Evolutionary conservation across 2,888 invertebrate genomes (phyloP).

Genomic region (Geotrupes spiniger): DNA sequence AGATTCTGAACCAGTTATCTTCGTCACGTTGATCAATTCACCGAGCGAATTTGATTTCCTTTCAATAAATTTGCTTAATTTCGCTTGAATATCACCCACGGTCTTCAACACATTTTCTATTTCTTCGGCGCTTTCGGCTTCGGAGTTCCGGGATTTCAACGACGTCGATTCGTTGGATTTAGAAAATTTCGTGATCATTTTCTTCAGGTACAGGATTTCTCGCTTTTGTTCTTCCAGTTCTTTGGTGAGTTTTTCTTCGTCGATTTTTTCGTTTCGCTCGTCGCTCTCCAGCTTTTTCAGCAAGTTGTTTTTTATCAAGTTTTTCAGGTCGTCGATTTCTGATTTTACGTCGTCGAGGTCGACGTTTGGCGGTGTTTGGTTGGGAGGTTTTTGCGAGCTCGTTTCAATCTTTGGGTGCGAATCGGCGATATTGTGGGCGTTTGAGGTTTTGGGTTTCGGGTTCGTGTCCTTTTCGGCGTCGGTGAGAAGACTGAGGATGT

Average conservation of each 20-base stretch:
- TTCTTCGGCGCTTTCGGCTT: background rate
- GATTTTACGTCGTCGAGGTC: background rate
- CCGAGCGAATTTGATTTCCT: too few relatives aligned
- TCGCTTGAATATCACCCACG: background rate
- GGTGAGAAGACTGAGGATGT: constrained; percentile 34
- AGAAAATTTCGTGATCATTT: constrained; percentile 14
- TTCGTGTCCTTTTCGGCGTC: constrained; percentile 10
- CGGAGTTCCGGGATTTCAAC: background rate
- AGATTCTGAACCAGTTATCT: background rate
- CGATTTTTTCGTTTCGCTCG: constrained; percentile 4
- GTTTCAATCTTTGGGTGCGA: too few relatives aligned
- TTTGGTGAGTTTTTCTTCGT: constrained; percentile 5
- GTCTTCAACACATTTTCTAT: background rate
- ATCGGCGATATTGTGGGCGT: background rate
- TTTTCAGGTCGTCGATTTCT: constrained; percentile 7
- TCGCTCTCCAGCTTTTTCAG: constrained; percentile 23
- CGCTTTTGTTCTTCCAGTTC: constrained; percentile 12
- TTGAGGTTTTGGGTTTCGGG: background rate
- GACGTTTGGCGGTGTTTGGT: background rate
- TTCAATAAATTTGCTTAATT: background rate
- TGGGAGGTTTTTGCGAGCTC: constrained; percentile 7
- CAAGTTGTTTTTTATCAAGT: constrained; percentile 3
- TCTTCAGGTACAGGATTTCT: constrained; percentile 23
- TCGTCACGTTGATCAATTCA: background rate
- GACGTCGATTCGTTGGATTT: constrained; percentile 3